Evolutionary conservation across 2,797 vertebrate genomes (phyloP).

Genomic region (Onychomys leucogaster): DNA sequence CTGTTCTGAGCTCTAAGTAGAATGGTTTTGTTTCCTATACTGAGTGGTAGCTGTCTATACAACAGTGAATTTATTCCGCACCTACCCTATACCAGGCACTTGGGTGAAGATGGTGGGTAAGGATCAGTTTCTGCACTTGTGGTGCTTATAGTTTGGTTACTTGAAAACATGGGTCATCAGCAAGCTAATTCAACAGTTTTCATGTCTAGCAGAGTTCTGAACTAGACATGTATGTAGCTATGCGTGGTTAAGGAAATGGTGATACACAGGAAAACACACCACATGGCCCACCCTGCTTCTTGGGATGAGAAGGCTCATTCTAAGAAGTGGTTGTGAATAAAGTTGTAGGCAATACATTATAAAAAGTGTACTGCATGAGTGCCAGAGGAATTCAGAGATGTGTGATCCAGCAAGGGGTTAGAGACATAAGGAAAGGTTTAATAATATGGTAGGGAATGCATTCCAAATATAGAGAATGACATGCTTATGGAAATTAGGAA

Average conservation of each 20-base stretch:
- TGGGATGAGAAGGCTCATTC: not conserved
- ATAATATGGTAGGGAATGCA: not conserved
- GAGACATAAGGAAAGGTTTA: not conserved
- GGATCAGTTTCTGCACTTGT: not conserved
- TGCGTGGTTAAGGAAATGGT: not conserved
- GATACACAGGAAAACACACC: not conserved
- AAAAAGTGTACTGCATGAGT: not conserved
- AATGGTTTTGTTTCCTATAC: not conserved
- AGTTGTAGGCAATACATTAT: not conserved
- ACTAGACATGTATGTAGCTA: not conserved
- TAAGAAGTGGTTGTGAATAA: not conserved
- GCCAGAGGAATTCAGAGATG: conserved; percentile 6
- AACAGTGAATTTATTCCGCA: conserved; percentile 18
- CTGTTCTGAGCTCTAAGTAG: not conserved
- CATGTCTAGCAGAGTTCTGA: not conserved
- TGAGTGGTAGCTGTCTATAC: not conserved
- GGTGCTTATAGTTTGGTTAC: not conserved
- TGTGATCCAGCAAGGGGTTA: not conserved
- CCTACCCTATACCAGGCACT: not conserved
- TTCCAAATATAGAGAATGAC: not conserved
- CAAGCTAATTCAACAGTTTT: conserved; percentile 1
- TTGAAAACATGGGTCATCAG: not conserved
- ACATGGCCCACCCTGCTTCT: not conserved
- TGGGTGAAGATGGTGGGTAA: not conserved
- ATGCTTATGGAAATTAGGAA: not conserved